A percentile compares a stretch with the other conserved stretches of the same genome.
These are phyloP conservation scores for Neopipo cinnamomea DNA, from an alignment of 2,113 vertebrate genomes.

Conservation along the genomic window DNA sequence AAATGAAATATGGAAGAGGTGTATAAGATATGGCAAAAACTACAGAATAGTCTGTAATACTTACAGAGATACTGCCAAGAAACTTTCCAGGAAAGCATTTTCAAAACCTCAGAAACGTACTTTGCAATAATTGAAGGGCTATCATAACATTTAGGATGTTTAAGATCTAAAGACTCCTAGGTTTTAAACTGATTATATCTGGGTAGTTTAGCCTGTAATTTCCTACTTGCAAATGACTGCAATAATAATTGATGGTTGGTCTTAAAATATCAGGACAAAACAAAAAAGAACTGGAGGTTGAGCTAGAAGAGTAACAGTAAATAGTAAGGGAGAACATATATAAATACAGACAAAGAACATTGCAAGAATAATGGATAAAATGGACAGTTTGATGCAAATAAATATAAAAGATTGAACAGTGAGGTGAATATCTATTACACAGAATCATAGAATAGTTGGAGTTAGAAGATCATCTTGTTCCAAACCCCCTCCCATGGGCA, in stretches of 20 bases:
- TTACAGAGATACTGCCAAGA: not conserved
- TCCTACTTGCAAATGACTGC: not conserved
- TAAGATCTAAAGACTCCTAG: not conserved
- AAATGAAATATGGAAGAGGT: not conserved
- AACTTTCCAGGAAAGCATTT: not conserved
- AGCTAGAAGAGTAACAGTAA: not conserved
- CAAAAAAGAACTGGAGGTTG: not conserved
- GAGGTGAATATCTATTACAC: not conserved
- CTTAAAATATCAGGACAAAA: not conserved
- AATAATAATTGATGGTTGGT: not conserved
- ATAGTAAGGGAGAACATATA: not conserved
- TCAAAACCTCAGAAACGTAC: not conserved
- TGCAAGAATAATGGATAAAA: slow-evolving; percentile 21
- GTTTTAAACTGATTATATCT: slow-evolving; percentile 4
- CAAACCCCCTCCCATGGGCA: not conserved
- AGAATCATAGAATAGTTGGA: not conserved
- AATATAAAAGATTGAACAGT: not conserved
- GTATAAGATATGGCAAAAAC: not conserved
- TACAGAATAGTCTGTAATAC: not conserved
- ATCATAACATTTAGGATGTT: not conserved
- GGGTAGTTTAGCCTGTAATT: not conserved
- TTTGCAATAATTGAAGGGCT: not conserved
- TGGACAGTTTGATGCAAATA: not conserved
- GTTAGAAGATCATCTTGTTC: not conserved
- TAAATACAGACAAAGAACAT: not conserved